Evolutionary conservation across 2,797 vertebrate species (phyloP), one percentile per base, ranked within the genome.

Genomic region (Sebastes taczanowskii): DNA sequence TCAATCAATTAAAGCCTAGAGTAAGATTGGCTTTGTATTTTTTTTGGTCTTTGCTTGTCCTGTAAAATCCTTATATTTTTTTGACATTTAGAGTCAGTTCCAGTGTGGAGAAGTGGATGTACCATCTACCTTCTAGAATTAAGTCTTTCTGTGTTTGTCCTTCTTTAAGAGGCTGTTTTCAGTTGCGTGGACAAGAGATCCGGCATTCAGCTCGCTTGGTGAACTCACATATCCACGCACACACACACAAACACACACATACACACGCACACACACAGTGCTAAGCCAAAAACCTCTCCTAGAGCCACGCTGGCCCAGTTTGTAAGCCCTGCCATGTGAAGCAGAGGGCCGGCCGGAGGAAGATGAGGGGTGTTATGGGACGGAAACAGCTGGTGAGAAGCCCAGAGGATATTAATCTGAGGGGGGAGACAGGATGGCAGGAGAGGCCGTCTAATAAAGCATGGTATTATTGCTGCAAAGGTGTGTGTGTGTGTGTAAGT

Each of bases 341-440:
- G 86, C 35, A 1, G 89, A 83, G 88, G 88, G 83, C 79, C 25
- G 76, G 85, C 83, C 60, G 18, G 80, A 70, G 86, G 86, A 91
- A 94, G 91, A 93, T 93, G 88, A 94, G 87, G 84, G 91, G 92
- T 93, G 90, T 95, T 92, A 92, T 75, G 90, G 73, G 83, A 91
- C 86, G 92, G 90, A 94, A 95, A 93, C 95, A 95, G 94, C 94
- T 95, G 94, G 87, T 92, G 84, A 78, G 82, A 86, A 90, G 86
- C 92, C 90, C 83, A 90, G 87, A 92, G 90, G 90, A 92, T 87
- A 92, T 94, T 92, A 92, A 95, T 95, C 93, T 94, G 86, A 83
- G 77, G 74, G 87, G 90, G 89, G 88, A 91, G 94, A 93, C 93
- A 93, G 93, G 93, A 94, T 95, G 93, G 92, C 84, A 94, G 90